Evolutionary conservation across 1,140 invertebrate species (phyloP), one percentile per base, ranked within the genome.

Genomic region (Megathymus violae): DNA sequence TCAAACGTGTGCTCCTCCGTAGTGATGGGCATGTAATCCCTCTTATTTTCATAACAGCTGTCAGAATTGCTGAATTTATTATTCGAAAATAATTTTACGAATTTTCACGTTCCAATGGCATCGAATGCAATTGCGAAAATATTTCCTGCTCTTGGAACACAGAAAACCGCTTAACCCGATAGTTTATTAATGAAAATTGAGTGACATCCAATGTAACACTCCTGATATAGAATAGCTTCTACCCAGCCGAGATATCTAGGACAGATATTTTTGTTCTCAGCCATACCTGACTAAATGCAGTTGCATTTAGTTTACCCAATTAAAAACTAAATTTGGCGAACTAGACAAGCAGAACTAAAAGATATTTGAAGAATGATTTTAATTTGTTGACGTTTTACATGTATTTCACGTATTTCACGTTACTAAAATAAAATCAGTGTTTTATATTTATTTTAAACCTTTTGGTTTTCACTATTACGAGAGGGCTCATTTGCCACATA

Each of bases 151-250:
- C 54, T 48, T 64, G 71, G 70, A 85, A 89, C 87, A 89, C 81
- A 78, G 87, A 86, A 89, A 89, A 86, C 74, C 87, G 83, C 84
- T 89, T 87, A 89, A 82, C 82, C 82, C 51, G 76, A 66, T 78
- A 80, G 77, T 77, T 80, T 82, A 87, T 85, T 89, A 89, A 88
- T 89, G 87, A 86, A 87, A 89, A 89, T 89, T 89, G 84, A 89
- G 79, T 74, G 87, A 80, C 84, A 78, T 79, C 72, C 71, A 65
- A 69, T 86, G 82, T 79, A 76, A 75, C 76, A 50, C 48, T 62
- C 56, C 72, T 76, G 74, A 76, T 85, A 82, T 88, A 81, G 80
- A 78, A 74, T 73, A 73, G 71, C 73, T 76, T 78, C 74, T 62
- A 54, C 61, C 66, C 44, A 73, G 31, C 46, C 62, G 46, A 64